Evolutionary conservation across 2,888 invertebrate species (phyloP).

Genomic region (Pollenia griseotomentosa): DNA sequence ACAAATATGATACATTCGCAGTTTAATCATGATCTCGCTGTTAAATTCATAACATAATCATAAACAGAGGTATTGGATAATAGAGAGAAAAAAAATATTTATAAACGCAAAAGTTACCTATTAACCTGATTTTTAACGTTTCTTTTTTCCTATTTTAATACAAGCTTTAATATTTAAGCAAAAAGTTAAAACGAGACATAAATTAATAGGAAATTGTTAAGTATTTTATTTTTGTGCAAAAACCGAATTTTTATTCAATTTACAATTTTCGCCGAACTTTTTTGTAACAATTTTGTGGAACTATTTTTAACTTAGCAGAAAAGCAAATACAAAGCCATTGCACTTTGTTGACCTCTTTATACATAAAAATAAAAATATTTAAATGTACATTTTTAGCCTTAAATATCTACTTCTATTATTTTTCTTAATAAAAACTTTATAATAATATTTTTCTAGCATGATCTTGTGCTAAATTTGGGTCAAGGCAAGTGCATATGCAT

Average conservation of each 20-base stretch:
- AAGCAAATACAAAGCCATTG: constrained; percentile 37
- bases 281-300: background rate
- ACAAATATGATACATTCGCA: background rate
- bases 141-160: background rate
- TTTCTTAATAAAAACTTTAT: constrained; percentile 16
- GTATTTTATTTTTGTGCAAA: constrained; percentile 9
- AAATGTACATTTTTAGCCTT: constrained; percentile 26
- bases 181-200: too few species aligned
- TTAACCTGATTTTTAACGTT: constrained; percentile 57
- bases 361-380: constrained; percentile 17
- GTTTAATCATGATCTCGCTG: constrained; percentile 46
- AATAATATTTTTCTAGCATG: constrained; percentile 55
- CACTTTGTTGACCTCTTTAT: constrained; percentile 46
- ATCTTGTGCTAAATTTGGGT: constrained; percentile 71
- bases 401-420: constrained; percentile 18
- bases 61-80: constrained; percentile 16
- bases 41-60: constrained; percentile 58
- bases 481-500: constrained; percentile 69
- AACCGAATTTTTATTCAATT: constrained; percentile 15
- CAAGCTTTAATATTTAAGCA: too few species aligned
- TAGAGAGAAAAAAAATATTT: background rate
- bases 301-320: constrained; percentile 8
- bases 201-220: constrained; percentile 32
- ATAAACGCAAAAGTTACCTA: constrained; percentile 48
- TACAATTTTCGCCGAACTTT: background rate